Base-by-base conservation (phyloP, 2,797 vertebrate genomes). In the Yasuhikotakia modesta region DNA sequence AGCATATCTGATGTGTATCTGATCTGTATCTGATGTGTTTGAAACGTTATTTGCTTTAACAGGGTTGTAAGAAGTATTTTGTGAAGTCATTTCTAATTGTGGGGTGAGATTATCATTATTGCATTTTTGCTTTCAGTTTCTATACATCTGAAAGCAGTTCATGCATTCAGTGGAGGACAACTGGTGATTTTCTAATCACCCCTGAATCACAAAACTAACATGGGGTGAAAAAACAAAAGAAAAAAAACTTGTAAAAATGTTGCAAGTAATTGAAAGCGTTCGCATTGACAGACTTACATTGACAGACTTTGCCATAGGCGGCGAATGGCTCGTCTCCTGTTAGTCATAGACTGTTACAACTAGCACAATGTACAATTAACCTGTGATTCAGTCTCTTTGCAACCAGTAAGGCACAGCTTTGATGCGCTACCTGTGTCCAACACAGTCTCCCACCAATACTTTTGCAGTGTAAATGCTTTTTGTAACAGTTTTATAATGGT, bases 321-420 rank as follows among this genome's bases (percentile, higher is more conserved):
- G 83, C 78, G 91, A 90, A 91, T 88, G 89, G 87, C 81, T 80
- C 81, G 86, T 89, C 87, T 83, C 85, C 85, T 84, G 81, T 90
- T 87, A 91, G 84, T 91, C 88, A 88, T 85, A 70, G 81, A 84
- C 86, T 83, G 85, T 90, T n/a, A n/a, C n/a, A n/a, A n/a, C n/a
- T n/a, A n/a, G n/a, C n/a, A n/a, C 91, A 86, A 86, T 87, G 72
- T 84, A 83, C 84, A 92, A 91, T 92, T 90, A 92, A 83, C 16
- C 19, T 81, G 76, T 19, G 82, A 88, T 85, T 88, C 70, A 43
- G 80, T 82, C 82, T 85, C 63, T 81, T 82, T 77, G 65, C 82
- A 86, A 85, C 75, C 73, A 27, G 70, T 32, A 64, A 16, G 22
- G 53, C 61, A 55, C 67, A 80, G 48, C 79, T 83, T 84, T 81